Conservation (phyloP, 2,888 invertebrate genomes). For the Apamea epomidion region DNA sequence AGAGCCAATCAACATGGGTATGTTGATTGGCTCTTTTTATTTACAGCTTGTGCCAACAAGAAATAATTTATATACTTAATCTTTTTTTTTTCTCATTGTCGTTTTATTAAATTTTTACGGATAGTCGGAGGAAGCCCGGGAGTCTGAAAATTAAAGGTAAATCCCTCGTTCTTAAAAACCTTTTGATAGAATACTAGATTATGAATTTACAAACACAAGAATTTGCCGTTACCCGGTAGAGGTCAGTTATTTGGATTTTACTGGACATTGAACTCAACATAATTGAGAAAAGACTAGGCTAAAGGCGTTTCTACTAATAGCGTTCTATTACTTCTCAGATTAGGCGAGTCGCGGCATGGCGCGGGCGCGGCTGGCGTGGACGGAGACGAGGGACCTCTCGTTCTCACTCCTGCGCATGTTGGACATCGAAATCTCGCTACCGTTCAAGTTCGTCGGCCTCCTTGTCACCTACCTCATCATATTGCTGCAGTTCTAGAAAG, state of each 20-base stretch:
- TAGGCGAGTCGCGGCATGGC: constrained; percentile 79
- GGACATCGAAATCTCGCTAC: constrained; percentile 81
- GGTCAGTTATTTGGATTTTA: background rate
- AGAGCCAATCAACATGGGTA: no score
- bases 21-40: no score
- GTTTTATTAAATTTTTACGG: background rate
- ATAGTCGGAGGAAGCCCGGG: background rate
- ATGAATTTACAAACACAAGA: no score
- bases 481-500: constrained; percentile 82
- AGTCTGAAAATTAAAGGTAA: background rate
- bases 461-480: constrained; percentile 85
- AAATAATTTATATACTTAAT: background rate
- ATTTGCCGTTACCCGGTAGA: no score
- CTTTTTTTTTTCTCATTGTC: no score
- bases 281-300: no score
- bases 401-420: constrained; percentile 83
- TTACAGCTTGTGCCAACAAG: no score
- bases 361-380: constrained; percentile 80
- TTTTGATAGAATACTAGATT: no score
- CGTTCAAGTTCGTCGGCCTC: constrained; percentile 81
- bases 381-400: constrained; percentile 80
- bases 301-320: background rate
- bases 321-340: constrained; percentile 74
- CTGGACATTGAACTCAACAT: background rate
- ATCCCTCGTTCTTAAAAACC: no score